Percentiles rank a stretch among this genome's conserved stretches.
Evolutionary conservation across 2,888 invertebrate species (phyloP).

Genomic region (Drosophila kokeensis): DNA sequence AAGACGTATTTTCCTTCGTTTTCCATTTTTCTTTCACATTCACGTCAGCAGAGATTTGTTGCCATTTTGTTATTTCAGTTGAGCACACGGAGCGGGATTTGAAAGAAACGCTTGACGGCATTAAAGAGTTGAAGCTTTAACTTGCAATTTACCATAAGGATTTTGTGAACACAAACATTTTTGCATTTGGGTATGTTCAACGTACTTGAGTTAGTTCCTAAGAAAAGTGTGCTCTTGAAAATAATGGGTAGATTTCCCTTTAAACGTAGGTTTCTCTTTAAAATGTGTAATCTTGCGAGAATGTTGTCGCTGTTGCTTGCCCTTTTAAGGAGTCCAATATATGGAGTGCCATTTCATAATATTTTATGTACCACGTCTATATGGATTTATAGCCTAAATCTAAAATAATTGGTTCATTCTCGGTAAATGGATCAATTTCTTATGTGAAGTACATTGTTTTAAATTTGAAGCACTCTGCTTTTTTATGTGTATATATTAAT

Average conservation of each 20-base stretch:
- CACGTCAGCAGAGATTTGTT: slow-evolving; percentile 10
- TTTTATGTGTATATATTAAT: not conserved
- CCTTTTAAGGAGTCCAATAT: not conserved
- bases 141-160: not conserved
- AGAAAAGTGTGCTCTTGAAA: not conserved
- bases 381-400: not conserved
- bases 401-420: not conserved
- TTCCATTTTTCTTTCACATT: slow-evolving; percentile 16
- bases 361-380: not conserved
- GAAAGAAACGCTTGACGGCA: slow-evolving; percentile 4
- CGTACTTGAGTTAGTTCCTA: not conserved
- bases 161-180: not conserved
- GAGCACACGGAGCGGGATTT: slow-evolving; percentile 11
- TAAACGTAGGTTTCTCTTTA: not conserved
- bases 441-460: not conserved
- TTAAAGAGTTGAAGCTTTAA: slow-evolving; percentile 11
- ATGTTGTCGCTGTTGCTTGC: not conserved
- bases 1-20: not conserved
- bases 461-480: not conserved
- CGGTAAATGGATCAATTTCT: not conserved
- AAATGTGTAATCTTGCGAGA: not conserved
- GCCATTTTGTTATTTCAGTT: slow-evolving; percentile 10
- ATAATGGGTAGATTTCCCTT: not conserved
- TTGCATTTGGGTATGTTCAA: not conserved
- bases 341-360: not conserved